A percentile compares a stretch with the other conserved stretches of the same genome.
phyloP scores from a whole-genome alignment of 1,140 invertebrate species.

The Habropoda laboriosa region DNA sequence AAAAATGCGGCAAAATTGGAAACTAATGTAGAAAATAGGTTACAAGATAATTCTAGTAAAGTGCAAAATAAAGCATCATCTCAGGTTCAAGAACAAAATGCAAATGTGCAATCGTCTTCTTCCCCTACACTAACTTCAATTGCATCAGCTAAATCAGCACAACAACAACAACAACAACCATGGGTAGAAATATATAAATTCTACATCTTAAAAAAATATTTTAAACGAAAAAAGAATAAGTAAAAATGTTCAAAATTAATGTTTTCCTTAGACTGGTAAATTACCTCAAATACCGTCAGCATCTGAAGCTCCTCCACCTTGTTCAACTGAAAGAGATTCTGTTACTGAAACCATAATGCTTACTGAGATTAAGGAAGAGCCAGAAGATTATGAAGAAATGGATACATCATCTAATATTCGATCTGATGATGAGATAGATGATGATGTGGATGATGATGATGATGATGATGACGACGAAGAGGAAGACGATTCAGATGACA shows the following conservation, averaged over 20 bases:
- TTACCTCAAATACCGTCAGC: conserved; percentile 54
- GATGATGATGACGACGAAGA: conserved; percentile 70
- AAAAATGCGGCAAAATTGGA: conserved; percentile 39
- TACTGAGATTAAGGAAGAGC: conserved; percentile 78
- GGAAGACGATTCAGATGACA: conserved; percentile 68
- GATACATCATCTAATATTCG: conserved; percentile 60
- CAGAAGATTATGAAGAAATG: conserved; percentile 78
- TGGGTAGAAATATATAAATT: conserved; percentile 55
- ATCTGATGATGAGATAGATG: conserved; percentile 73
- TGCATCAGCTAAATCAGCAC: conserved; percentile 45
- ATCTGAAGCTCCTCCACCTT: conserved; percentile 42
- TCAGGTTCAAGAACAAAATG: conserved; percentile 45
- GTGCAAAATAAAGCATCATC: conserved; percentile 31
- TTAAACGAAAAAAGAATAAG: background rate
- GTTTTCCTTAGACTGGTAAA: conserved; percentile 57
- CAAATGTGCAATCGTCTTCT: conserved; percentile 22
- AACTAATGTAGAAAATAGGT: conserved; percentile 5
- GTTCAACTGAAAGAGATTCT: conserved; percentile 37
- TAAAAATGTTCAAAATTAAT: background rate
- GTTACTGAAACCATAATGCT: conserved; percentile 66
- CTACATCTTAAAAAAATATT: background rate
- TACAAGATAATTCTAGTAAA: conserved; percentile 55
- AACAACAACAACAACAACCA: conserved; percentile 61
- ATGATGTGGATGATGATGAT: conserved; percentile 70
- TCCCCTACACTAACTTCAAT: conserved; percentile 35